Evolutionary conservation across 2,888 invertebrate species (phyloP).

Genomic region (Rhagium mordax): DNA sequence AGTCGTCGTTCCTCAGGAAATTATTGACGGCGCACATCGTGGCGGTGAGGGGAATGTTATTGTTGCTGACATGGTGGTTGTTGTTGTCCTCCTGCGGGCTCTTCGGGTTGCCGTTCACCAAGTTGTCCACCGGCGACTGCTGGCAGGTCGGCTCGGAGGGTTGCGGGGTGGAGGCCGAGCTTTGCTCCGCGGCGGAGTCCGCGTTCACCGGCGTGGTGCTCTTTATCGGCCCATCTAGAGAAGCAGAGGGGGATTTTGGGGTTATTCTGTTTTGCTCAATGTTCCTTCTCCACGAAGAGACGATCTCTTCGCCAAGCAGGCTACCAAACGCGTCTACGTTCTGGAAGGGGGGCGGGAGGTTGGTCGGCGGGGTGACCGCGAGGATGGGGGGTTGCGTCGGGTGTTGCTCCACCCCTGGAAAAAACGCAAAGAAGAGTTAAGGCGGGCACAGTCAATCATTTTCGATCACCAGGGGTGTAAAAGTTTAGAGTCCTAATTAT

Average conservation of each 20-base stretch:
- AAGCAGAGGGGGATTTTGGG: conserved; percentile 57
- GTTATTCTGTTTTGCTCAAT: conserved; percentile 72
- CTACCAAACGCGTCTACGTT: conserved; percentile 83
- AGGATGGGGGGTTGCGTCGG: conserved; percentile 53
- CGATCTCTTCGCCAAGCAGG: conserved; percentile 87
- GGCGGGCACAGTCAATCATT: not conserved
- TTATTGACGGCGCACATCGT: conserved; percentile 70
- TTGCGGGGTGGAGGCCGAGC: conserved; percentile 71
- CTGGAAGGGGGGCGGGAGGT: conserved; percentile 75
- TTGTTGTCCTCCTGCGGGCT: conserved; percentile 69
- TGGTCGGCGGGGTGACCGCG: conserved; percentile 67
- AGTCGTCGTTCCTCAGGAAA: conserved; percentile 70
- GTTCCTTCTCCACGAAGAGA: conserved; percentile 83
- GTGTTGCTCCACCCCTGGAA: conserved; percentile 43
- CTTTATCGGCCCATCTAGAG: conserved; percentile 65
- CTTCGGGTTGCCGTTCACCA: conserved; percentile 71
- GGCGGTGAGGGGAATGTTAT: conserved; percentile 70
- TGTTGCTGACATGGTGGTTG: conserved; percentile 72
- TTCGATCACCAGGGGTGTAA: not conserved
- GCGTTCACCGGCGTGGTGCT: conserved; percentile 70
- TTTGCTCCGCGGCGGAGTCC: conserved; percentile 66
- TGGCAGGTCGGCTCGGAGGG: conserved; percentile 66
- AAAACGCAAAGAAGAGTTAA: conserved; percentile 34
- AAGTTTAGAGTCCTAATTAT: conserved; percentile 37
- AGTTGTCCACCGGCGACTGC: conserved; percentile 58